phyloP scores from a whole-genome alignment of 1,140 invertebrate genomes.

The Mya arenaria region DNA sequence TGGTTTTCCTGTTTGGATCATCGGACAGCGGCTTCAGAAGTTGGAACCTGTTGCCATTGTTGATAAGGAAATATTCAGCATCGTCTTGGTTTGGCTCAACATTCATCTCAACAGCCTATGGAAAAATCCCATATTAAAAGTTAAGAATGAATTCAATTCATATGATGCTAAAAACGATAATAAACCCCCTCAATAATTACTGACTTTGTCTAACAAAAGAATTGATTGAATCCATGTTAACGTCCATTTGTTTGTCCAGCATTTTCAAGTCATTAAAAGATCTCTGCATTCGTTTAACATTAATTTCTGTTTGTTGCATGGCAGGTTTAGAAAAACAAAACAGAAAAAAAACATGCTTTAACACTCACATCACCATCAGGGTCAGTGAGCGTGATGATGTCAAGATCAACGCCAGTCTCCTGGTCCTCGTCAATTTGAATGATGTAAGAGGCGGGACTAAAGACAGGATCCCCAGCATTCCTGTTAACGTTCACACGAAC shows the following conservation, averaged over 20 bases:
- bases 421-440: neutral
- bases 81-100: constrained; percentile 4
- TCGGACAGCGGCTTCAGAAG: constrained; percentile 22
- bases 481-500: constrained; percentile 12
- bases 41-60: constrained; percentile 11
- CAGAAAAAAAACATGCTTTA: too few species aligned
- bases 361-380: constrained; percentile 48
- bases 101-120: constrained; percentile 31
- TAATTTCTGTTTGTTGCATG: too few species aligned
- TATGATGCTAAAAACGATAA: too few species aligned
- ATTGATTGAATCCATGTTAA: too few species aligned
- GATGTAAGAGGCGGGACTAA: constrained; percentile 8
- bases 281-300: too few species aligned
- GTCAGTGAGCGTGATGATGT: constrained; percentile 11
- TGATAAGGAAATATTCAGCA: constrained; percentile 18
- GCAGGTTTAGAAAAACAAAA: too few species aligned
- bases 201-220: too few species aligned
- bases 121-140: too few species aligned
- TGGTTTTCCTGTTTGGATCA: neutral
- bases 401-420: constrained; percentile 8
- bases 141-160: too few species aligned
- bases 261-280: too few species aligned
- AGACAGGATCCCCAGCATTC: constrained; percentile 31
- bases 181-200: too few species aligned
- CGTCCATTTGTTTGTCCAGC: too few species aligned